These are phyloP conservation scores for Megaleporinus macrocephalus DNA, from an alignment of 2,113 vertebrate genomes.

Conservation along the genomic window DNA sequence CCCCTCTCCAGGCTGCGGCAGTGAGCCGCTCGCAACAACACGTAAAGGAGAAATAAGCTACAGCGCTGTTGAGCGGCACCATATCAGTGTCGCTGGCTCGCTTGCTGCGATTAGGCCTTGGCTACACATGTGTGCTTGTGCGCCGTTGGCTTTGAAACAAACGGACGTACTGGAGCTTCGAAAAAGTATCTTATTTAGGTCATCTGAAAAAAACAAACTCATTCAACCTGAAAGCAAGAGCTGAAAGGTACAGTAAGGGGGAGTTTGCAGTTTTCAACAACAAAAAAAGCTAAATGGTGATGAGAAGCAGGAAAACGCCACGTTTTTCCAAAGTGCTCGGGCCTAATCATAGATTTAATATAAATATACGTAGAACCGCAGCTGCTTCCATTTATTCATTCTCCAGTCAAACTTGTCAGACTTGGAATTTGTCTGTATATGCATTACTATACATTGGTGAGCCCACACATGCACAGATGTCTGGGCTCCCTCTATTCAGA, in stretches of 20 bases:
- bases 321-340: neutral
- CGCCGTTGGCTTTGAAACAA: neutral
- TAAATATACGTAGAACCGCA: slow-evolving; percentile 4
- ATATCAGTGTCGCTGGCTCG: neutral
- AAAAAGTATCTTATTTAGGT: neutral
- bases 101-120: neutral
- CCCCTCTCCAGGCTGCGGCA: slow-evolving; percentile 46
- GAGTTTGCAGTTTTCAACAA: neutral
- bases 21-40: slow-evolving; percentile 46
- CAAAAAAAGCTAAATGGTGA: neutral
- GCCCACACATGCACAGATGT: neutral
- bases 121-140: neutral
- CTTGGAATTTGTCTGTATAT: neutral
- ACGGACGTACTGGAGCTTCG: neutral
- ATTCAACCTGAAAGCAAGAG: neutral
- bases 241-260: neutral
- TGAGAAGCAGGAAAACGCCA: neutral
- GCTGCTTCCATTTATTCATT: neutral
- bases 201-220: neutral
- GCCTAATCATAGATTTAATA: neutral
- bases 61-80: slow-evolving; percentile 35
- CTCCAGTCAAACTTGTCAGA: neutral
- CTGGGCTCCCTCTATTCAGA: neutral
- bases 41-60: neutral
- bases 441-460: neutral